Evolutionary conservation across 2,113 vertebrate genomes (phyloP).

Genomic region (Mormoops blainvillei): DNA sequence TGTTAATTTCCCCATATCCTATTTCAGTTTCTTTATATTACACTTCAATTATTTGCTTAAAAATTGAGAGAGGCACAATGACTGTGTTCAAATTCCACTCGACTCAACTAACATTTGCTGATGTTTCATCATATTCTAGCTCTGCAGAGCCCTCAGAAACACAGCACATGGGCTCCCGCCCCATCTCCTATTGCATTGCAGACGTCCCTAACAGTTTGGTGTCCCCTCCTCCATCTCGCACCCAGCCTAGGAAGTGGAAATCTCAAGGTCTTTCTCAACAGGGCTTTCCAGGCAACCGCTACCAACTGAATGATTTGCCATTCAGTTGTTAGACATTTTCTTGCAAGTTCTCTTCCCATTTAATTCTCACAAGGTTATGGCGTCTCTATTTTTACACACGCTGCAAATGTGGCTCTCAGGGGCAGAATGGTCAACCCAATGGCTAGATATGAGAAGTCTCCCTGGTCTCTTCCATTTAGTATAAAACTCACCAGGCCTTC

Average conservation of each 20-base stretch:
- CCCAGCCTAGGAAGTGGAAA: not conserved
- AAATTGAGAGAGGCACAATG: conserved; percentile 64
- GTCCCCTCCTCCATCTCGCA: not conserved
- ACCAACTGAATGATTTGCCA: not conserved
- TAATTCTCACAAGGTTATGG: not conserved
- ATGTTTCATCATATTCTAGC: not conserved
- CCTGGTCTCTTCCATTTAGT: not conserved
- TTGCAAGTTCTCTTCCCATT: not conserved
- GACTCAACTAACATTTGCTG: conserved; percentile 57
- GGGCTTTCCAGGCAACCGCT: not conserved
- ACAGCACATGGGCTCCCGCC: not conserved
- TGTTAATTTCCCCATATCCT: conserved; percentile 60
- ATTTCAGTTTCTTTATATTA: conserved; percentile 71
- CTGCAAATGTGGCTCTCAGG: not conserved
- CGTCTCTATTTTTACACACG: not conserved
- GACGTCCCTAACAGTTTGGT: not conserved
- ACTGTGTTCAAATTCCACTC: conserved; percentile 62
- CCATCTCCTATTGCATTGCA: not conserved
- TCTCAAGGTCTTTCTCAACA: not conserved
- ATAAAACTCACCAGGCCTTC: not conserved
- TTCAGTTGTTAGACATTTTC: not conserved
- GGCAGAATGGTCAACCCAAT: not conserved
- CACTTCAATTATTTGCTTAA: conserved; percentile 75
- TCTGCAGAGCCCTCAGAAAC: not conserved
- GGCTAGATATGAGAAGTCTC: not conserved